Conservation (phyloP, 2,113 vertebrate species). For the Rhinichthys klamathensis region DNA sequence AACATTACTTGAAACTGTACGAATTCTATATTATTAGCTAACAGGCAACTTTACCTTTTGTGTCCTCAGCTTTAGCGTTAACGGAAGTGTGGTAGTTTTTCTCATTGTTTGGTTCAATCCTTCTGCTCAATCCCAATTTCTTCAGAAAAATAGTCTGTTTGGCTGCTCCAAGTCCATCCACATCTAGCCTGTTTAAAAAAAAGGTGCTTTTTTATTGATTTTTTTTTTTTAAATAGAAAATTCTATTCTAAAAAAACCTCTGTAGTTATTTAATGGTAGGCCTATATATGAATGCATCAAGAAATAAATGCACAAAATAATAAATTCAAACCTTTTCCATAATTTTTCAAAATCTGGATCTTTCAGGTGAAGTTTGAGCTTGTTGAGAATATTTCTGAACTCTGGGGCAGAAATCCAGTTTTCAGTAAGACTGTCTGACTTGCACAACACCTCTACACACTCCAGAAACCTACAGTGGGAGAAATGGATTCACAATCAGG, state of each 20-base stretch:
- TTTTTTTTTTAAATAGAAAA: background rate
- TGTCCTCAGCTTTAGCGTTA: background rate
- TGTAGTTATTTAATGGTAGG: background rate
- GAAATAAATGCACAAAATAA: background rate
- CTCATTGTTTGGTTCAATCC: constrained; percentile 40
- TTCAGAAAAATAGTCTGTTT: constrained; percentile 58
- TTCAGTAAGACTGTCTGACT: constrained; percentile 42
- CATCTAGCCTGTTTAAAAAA: constrained; percentile 58
- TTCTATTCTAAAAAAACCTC: background rate
- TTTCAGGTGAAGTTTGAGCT: constrained; percentile 60
- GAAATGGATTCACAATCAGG: background rate
- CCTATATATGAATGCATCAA: background rate
- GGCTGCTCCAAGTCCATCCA: constrained; percentile 60
- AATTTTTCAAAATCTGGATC: constrained; percentile 66
- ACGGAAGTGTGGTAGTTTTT: constrained; percentile 6
- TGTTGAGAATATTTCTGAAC: constrained; percentile 60
- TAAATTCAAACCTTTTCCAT: constrained; percentile 61
- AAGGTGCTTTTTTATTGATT: background rate
- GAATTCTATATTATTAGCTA: background rate
- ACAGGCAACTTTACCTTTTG: constrained; percentile 17
- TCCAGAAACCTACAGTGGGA: constrained; percentile 59
- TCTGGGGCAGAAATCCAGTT: constrained; percentile 59
- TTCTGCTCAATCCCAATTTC: constrained; percentile 56
- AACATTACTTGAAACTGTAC: background rate
- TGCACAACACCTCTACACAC: constrained; percentile 40